Evolutionary conservation across 2,113 vertebrate species (phyloP).

Genomic region (Phasianus colchicus): DNA sequence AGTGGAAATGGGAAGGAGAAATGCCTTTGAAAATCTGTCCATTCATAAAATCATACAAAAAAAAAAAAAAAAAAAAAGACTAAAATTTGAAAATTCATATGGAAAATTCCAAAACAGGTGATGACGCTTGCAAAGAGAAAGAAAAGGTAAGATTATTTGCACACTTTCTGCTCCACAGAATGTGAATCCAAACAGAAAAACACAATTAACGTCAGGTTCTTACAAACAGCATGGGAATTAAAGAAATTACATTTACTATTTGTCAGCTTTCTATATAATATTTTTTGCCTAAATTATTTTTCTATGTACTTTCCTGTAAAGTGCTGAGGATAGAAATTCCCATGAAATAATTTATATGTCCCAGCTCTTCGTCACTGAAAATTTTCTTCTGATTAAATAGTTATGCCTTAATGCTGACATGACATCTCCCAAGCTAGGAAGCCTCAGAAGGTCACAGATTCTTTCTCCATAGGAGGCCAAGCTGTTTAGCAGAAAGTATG

Average conservation of each 20-base stretch:
- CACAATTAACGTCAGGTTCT: not conserved
- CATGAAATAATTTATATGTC: not conserved
- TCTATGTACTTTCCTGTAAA: not conserved
- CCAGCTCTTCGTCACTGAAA: not conserved
- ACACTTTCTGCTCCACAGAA: not conserved
- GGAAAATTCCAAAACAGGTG: not conserved
- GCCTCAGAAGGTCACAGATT: slow-evolving; percentile 45
- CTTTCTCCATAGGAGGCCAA: slow-evolving; percentile 42
- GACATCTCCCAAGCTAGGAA: slow-evolving; percentile 15
- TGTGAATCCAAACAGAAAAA: not conserved
- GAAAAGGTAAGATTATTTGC: not conserved
- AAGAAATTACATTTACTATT: not conserved
- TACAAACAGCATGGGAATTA: not conserved
- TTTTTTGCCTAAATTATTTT: not conserved
- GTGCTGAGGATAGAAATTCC: not conserved
- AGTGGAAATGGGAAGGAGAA: not conserved
- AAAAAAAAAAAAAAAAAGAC: not conserved
- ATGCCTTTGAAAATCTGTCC: not conserved
- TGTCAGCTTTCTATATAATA: not conserved
- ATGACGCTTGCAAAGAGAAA: not conserved
- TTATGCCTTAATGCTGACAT: not conserved
- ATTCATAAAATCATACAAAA: not conserved
- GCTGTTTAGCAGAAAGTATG: slow-evolving; percentile 52
- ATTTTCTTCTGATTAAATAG: slow-evolving; percentile 40
- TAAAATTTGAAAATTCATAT: not conserved